phyloP scores from a whole-genome alignment of 2,113 vertebrate species.

The Globicephala melas region DNA sequence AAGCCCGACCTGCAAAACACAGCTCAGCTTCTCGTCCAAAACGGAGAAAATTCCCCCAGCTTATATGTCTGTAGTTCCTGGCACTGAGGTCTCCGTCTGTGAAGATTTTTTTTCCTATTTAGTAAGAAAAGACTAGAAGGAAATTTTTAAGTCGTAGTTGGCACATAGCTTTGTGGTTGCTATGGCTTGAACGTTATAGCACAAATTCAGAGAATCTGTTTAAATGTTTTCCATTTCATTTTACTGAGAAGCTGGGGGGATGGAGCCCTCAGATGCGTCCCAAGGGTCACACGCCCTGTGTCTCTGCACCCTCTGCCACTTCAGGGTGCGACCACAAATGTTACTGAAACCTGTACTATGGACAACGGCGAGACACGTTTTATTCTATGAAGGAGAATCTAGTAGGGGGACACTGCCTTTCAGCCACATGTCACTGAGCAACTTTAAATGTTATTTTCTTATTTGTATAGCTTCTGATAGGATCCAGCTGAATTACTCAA shows the following conservation, averaged over 20 bases:
- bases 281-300: accelerated
- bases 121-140: no score
- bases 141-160: no score
- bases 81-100: not conserved
- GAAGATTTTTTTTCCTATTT: not conserved
- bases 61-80: not conserved
- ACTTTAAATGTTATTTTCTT: accelerated
- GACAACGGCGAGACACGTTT: not conserved
- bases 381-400: no score
- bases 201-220: no score
- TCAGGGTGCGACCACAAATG: not conserved
- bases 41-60: accelerated
- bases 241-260: not conserved
- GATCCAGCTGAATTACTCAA: not conserved
- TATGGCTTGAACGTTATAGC: accelerated
- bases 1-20: accelerated
- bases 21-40: not conserved
- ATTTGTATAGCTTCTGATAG: not conserved
- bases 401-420: accelerated
- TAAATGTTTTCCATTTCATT: not conserved
- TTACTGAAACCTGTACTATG: accelerated
- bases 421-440: accelerated
- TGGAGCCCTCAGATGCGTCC: accelerated
- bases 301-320: not conserved
- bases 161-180: accelerated